Base-by-base conservation (phyloP, 1,140 invertebrate genomes). In the Drosophila neocordata region DNA sequence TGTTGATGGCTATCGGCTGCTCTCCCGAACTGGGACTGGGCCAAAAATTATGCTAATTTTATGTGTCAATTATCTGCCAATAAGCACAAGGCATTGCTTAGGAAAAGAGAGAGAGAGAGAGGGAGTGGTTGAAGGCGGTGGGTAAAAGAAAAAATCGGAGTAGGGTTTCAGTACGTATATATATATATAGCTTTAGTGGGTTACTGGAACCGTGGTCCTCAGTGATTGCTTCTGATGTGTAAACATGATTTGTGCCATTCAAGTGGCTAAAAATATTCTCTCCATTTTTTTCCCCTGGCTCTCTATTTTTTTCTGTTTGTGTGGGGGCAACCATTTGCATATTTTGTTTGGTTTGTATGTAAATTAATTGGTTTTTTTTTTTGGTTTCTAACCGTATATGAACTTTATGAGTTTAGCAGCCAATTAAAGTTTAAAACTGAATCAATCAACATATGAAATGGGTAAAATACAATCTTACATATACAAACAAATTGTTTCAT, bases 11-110 rank as follows among this genome's bases (percentile, higher is more conserved):
- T 73, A 78, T 85, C 77, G 65, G 27, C 53, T 24, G 62, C 62
- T 58, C 74, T 57, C 64, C 27, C 75, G 57, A 69, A 31, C 59
- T 78, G 60, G 72, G 73, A 81, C 81, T 84, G 77, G 75, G 69
- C 73, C 66, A 65, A 75, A 88, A 89, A 88, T 88, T 88, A 88
- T 88, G 83, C 79, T 83, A 88, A 88, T 88, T 88, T 88, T 88
- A 83, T 88, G 79, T 88, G 83, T 88, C 83, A 88, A 88, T 88
- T 88, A 88, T 88, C 83, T 88, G 83, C 83, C 83, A 88, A 88
- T 88, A 88, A 88, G 83, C 75, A 79, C 73, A 75, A 69, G 68
- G 15, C 15, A 18, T 9, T 2, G 7, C 7, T 1, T 20, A 4
- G 41, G 5, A n/a, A n/a, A n/a, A n/a, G n/a, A n/a, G n/a, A n/a